These are phyloP conservation scores for Amphilophus citrinellus DNA, from an alignment of 2,113 vertebrate species.

Conservation along the genomic window DNA sequence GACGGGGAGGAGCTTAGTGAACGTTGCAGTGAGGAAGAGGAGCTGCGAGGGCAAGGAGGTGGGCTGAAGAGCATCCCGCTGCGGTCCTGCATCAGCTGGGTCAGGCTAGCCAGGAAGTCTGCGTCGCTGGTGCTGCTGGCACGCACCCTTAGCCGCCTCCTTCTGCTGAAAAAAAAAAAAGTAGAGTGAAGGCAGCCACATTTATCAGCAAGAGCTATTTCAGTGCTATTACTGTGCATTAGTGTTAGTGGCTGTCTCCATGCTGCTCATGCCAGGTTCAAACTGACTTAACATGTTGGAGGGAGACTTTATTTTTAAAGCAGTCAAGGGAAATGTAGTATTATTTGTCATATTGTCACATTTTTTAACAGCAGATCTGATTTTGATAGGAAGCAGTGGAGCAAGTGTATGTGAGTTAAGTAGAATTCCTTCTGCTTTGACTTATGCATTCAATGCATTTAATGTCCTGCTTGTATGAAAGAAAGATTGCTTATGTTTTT, in stretches of 20 bases:
- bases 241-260: background rate
- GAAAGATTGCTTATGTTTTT: too few relatives aligned
- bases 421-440: too few relatives aligned
- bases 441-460: too few relatives aligned
- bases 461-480: too few relatives aligned
- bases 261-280: background rate
- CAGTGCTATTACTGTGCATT: background rate
- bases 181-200: fast-evolving
- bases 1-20: slow-evolving; percentile 95
- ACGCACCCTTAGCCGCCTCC: slow-evolving; percentile 91
- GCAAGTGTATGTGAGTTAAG: background rate
- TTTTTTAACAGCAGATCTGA: background rate
- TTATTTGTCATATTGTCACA: background rate
- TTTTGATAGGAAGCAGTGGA: background rate
- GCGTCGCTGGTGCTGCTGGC: slow-evolving; percentile 95
- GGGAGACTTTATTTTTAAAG: background rate
- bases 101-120: slow-evolving; percentile 94
- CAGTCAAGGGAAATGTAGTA: background rate
- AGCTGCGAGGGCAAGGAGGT: slow-evolving; percentile 87
- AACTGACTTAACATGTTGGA: background rate
- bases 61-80: slow-evolving; percentile 89
- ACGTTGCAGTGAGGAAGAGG: slow-evolving; percentile 91
- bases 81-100: slow-evolving; percentile 95
- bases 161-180: slow-evolving; percentile 45
- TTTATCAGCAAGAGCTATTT: background rate